Base-by-base conservation (phyloP, 2,113 vertebrate species). In the Notarius quadriscutis region DNA sequence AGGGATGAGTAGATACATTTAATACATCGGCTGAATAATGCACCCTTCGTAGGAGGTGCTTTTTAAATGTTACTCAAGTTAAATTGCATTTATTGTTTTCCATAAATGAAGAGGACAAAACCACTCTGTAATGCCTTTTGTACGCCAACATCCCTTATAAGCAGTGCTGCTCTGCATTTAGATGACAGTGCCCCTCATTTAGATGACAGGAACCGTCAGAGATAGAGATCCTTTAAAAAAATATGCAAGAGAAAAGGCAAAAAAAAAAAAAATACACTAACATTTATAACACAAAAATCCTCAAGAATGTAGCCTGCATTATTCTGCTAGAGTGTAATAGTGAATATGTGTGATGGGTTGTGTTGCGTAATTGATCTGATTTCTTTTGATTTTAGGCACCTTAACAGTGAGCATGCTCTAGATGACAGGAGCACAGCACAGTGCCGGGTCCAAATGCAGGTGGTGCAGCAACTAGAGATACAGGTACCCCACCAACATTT, bases 401-500 rank as follows among this genome's bases (percentile, higher is more conserved):
- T 99, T 97, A 99, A 99, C 95, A 98, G 94, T 90, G 98, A 99
- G 91, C 98, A 99, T 10, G 98, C 98, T 18, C 94, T 99, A 89
- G 98, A 99, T 80, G 98, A 99, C 93, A 95, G 98, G 91, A 99
- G 98, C 94, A 99, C 98, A 25, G 98, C 98, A 90, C 98, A 99
- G 94, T 99, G 98, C 92, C 95, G 98, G 90, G 98, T 99, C 91
- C 98, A 99, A 94, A 99, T 99, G 98, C 98, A 99, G 89, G 98
- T 99, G 87, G 98, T 99, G 88, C 98, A 99, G 91, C 98, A 99
- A 91, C 95, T 99, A 95, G 98, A 99, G 96, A 98, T 99, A 94
- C 98, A 99, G 96, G 98, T 99, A 90, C 18, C 79, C 14, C 65
- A 74, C 27, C 10, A 48, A 77, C 57, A 34, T 10, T 18, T 20